phyloP scores from a whole-genome alignment of 2,113 vertebrate genomes.

The Carassius gibelio region DNA sequence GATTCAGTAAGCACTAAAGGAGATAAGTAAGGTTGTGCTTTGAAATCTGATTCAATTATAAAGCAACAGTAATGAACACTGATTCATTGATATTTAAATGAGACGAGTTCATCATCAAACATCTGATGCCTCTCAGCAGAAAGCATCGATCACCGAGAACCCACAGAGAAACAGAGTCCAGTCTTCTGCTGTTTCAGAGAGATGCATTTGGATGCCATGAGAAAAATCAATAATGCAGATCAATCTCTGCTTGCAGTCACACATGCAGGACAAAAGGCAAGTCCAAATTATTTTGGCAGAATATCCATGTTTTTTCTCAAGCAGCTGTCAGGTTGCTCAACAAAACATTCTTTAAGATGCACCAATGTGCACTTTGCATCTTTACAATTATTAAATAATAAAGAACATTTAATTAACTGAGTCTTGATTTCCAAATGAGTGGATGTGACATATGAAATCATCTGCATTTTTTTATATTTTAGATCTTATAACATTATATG shows the following conservation, averaged over 20 bases:
- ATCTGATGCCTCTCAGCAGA: slow-evolving; percentile 36
- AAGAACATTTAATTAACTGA: too few relatives aligned
- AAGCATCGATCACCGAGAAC: slow-evolving; percentile 44
- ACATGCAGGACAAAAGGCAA: not conserved
- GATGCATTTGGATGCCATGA: slow-evolving; percentile 9
- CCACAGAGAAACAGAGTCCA: slow-evolving; percentile 36
- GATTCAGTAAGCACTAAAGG: not conserved
- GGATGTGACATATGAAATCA: too few relatives aligned
- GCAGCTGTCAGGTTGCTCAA: not conserved
- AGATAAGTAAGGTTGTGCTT: not conserved
- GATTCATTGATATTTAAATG: not conserved
- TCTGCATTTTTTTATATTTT: too few relatives aligned
- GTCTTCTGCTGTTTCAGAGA: not conserved
- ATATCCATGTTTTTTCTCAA: not conserved
- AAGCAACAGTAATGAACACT: not conserved
- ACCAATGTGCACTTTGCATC: not conserved
- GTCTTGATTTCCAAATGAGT: too few relatives aligned
- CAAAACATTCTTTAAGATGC: not conserved
- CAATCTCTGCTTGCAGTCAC: not conserved
- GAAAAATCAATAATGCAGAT: slow-evolving; percentile 39
- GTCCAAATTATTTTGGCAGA: not conserved
- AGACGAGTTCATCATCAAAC: not conserved
- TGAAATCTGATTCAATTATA: not conserved
- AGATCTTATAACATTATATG: too few relatives aligned
- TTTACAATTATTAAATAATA: too few relatives aligned